phyloP scores from a whole-genome alignment of 2,888 invertebrate species.

The Dilophus febrilis region DNA sequence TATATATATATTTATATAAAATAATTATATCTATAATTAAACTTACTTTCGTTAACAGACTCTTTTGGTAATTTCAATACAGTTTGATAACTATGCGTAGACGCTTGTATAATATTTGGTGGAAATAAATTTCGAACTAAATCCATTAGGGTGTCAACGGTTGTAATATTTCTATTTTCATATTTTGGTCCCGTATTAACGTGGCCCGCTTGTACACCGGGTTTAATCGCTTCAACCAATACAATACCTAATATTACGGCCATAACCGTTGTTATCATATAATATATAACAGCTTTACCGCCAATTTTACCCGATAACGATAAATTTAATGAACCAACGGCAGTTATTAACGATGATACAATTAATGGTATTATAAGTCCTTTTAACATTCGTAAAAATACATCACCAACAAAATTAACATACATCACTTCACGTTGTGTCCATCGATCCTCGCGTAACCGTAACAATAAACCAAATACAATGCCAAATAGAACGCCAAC shows the following conservation, averaged over 20 bases:
- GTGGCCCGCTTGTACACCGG: conserved; percentile 30
- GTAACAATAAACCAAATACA: conserved; percentile 33
- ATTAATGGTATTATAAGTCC: conserved; percentile 56
- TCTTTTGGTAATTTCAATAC: conserved; percentile 16
- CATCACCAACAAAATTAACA: conserved; percentile 48
- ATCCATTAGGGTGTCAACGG: conserved; percentile 52
- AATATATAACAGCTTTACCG: conserved; percentile 46
- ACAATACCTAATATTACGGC: conserved; percentile 56
- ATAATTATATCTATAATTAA: conserved; percentile 6
- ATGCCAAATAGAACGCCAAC: conserved; percentile 37
- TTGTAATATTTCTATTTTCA: conserved; percentile 29
- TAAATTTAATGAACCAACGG: conserved; percentile 50
- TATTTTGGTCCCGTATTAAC: conserved; percentile 9
- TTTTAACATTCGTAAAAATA: conserved; percentile 57
- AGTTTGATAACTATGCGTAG: conserved; percentile 39
- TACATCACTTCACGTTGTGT: conserved; percentile 46
- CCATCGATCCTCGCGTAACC: conserved; percentile 22
- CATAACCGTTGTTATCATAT: conserved; percentile 46
- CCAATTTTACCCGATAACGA: conserved; percentile 49
- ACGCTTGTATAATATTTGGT: conserved; percentile 69
- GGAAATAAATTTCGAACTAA: conserved; percentile 67
- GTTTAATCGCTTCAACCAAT: conserved; percentile 45
- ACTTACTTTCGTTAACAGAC: conserved; percentile 15
- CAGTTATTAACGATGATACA: conserved; percentile 46
- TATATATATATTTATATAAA: conserved; percentile 11